phyloP scores from a whole-genome alignment of 37 sponge, comb jelly and placozoan genomes.

The Dysidea cf. avara region DNA sequence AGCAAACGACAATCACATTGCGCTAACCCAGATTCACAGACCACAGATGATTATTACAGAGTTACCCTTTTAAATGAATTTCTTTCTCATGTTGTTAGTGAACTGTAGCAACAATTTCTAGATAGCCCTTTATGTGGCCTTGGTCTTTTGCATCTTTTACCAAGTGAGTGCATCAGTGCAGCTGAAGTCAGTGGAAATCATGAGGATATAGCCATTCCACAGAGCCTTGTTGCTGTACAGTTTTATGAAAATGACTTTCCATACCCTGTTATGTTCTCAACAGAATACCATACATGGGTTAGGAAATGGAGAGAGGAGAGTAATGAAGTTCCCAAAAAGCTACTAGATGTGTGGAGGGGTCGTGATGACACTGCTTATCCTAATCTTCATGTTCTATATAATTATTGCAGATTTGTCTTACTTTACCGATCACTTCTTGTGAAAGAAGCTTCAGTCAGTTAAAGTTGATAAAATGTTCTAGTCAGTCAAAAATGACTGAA shows the following conservation, averaged over 20 bases:
- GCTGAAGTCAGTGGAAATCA: slow-evolving; percentile 1
- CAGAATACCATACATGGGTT: slow-evolving; percentile 36
- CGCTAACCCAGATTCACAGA: slow-evolving; percentile 22
- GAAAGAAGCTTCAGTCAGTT: slow-evolving; percentile 25
- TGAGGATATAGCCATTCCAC: slow-evolving; percentile 22
- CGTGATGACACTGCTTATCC: slow-evolving; percentile 15
- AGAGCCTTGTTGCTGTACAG: slow-evolving; percentile 33
- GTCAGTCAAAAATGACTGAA: slow-evolving; percentile 27
- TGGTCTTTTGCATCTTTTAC: slow-evolving; percentile 49
- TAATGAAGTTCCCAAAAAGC: slow-evolving; percentile 7
- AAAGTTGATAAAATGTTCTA: slow-evolving; percentile 13
- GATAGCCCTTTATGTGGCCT: slow-evolving; percentile 24
- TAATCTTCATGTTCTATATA: slow-evolving; percentile 15
- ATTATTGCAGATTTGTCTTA: slow-evolving; percentile 8
- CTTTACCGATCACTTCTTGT: slow-evolving; percentile 2
- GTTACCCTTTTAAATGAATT: slow-evolving; percentile 46
- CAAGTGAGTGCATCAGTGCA: slow-evolving; percentile 24
- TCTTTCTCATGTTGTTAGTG: slow-evolving; percentile 43
- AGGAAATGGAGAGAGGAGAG: slow-evolving; percentile 22
- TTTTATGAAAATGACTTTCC: slow-evolving; percentile 35
- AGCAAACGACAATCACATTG: slow-evolving; percentile 45
- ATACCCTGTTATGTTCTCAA: slow-evolving; percentile 28
- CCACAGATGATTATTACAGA: slow-evolving; percentile 52
- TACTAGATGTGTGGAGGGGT: slow-evolving; percentile 14
- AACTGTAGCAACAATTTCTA: slow-evolving; percentile 49